A percentile compares a stretch with the other conserved stretches of the same genome.
Conservation (phyloP, 2,888 invertebrate species). For the Lochmaea crataegi region DNA sequence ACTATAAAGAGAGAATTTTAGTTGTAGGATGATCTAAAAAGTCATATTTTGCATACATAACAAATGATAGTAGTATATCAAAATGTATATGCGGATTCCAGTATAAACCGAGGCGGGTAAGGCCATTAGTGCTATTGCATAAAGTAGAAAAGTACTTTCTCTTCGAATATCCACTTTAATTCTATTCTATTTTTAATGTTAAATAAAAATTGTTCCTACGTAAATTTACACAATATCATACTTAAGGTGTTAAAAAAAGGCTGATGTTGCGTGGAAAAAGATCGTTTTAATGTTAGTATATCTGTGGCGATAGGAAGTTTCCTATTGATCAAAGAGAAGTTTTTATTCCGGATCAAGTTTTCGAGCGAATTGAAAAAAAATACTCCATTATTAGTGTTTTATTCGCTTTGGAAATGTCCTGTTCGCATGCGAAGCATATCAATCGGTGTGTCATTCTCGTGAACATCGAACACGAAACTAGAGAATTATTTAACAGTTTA, state of each 20-base stretch:
- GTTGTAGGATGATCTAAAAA: no score
- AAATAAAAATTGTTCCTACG: no score
- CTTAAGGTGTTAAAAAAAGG: not conserved
- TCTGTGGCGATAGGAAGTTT: slow-evolving; percentile 12
- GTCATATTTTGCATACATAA: no score
- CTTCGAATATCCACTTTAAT: no score
- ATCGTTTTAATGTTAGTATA: slow-evolving; percentile 7
- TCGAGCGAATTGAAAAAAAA: slow-evolving; percentile 5
- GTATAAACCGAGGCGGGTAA: no score
- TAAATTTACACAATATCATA: not conserved
- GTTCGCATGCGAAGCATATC: slow-evolving; percentile 6
- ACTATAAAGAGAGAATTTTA: no score
- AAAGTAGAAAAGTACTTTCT: no score
- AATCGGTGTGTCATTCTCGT: slow-evolving; percentile 6
- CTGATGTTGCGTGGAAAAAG: slow-evolving; percentile 18
- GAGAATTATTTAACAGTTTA: not conserved
- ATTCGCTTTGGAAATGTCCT: slow-evolving; percentile 5
- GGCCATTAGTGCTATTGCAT: no score
- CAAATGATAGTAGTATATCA: no score
- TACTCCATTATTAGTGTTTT: slow-evolving; percentile 19
- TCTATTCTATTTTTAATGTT: no score
- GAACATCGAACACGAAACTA: slow-evolving; percentile 2
- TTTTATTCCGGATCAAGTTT: slow-evolving; percentile 5
- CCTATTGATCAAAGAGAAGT: slow-evolving; percentile 21
- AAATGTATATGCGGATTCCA: no score